phyloP scores from a whole-genome alignment of 2,888 invertebrate species.

The Eurytoma adleriae region DNA sequence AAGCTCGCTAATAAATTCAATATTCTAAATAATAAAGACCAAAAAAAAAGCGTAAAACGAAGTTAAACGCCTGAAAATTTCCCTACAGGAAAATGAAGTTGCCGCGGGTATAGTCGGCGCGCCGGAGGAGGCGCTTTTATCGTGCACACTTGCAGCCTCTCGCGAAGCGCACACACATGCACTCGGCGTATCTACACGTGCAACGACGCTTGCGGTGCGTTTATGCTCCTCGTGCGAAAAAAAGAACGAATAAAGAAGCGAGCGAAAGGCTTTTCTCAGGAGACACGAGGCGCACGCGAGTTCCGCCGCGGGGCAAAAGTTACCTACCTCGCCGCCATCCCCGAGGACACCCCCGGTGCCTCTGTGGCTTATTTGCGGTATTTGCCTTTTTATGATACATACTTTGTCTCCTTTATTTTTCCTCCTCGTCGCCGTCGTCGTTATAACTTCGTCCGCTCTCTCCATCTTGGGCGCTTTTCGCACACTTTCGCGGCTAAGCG shows the following conservation, averaged over 20 bases:
- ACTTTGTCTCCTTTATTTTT: neutral
- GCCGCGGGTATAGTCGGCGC: too few species aligned
- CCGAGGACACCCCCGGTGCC: neutral
- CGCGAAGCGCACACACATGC: too few species aligned
- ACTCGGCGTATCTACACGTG: too few species aligned
- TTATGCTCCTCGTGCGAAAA: constrained; percentile 1
- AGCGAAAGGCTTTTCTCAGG: constrained; percentile 19
- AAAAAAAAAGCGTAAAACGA: too few species aligned
- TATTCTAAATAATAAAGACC: too few species aligned
- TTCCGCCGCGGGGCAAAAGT: neutral
- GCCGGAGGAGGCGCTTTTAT: too few species aligned
- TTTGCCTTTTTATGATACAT: constrained; percentile 36
- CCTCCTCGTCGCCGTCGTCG: neutral
- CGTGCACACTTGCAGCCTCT: too few species aligned
- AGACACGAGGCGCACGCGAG: constrained; percentile 28
- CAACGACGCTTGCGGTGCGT: constrained; percentile 2
- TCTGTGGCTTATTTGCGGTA: constrained; percentile 48
- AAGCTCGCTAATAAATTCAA: too few species aligned
- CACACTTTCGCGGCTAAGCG: constrained; percentile 10
- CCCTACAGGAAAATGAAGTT: too few species aligned
- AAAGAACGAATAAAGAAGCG: neutral
- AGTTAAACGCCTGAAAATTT: too few species aligned
- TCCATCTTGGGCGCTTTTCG: neutral
- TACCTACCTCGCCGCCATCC: neutral
- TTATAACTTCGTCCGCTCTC: neutral